phyloP scores from a whole-genome alignment of 2,113 vertebrate genomes.

The Telmatochromis sp. region DNA sequence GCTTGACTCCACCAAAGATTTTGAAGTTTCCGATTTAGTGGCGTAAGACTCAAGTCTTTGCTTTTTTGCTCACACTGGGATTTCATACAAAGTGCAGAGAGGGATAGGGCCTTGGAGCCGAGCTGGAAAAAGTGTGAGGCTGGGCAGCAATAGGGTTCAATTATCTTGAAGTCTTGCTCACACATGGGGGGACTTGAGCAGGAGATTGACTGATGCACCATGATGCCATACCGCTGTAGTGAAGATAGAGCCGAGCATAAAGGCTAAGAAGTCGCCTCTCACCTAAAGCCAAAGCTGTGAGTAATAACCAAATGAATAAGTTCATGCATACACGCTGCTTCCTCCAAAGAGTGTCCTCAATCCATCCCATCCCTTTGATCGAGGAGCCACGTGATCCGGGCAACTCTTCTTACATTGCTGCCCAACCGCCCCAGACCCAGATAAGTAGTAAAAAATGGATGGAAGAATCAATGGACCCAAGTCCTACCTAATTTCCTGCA shows the following conservation, averaged over 20 bases:
- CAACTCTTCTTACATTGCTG: not conserved
- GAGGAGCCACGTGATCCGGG: not conserved
- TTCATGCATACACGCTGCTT: not conserved
- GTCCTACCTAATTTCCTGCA: not conserved
- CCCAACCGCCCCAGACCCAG: rapidly evolving
- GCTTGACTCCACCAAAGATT: rapidly evolving
- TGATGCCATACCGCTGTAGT: not conserved
- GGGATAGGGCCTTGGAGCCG: not conserved
- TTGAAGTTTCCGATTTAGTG: not conserved
- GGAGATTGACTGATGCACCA: not conserved
- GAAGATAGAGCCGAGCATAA: not conserved
- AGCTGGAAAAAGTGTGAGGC: not conserved
- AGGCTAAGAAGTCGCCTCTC: not conserved
- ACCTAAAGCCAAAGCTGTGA: not conserved
- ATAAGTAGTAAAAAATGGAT: not conserved
- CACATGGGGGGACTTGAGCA: not conserved
- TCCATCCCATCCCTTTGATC: rapidly evolving
- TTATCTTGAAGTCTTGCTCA: not conserved
- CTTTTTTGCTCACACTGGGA: rapidly evolving
- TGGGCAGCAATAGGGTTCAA: not conserved
- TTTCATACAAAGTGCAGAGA: too few relatives aligned
- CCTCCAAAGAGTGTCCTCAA: not conserved
- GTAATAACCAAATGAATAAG: not conserved
- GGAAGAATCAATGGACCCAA: not conserved
- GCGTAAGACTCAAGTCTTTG: not conserved